Evolutionary conservation across 2,888 invertebrate species (phyloP), one percentile per base, ranked within the genome.

Genomic region (Watsonalla binaria): DNA sequence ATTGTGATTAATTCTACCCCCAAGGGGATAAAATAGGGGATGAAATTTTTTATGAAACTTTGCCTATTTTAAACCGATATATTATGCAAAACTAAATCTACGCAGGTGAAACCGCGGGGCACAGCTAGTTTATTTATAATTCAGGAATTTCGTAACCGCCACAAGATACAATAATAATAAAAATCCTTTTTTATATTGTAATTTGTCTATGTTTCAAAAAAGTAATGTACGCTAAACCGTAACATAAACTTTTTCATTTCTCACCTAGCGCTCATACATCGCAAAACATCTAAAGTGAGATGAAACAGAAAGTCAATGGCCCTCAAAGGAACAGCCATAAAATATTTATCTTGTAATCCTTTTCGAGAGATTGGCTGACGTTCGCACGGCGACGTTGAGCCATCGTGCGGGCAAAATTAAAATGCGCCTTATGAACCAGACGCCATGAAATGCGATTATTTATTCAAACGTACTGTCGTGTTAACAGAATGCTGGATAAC

Each of bases 261-360:
- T 6, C 24, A 33, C 52, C 52, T 50, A 50, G 52, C 46, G 8
- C 13, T 34, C 35, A 2, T 14, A 37, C 48, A 39, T 37, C 8
- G 14, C 37, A 49, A 37, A 48, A 49, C 49, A 14, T 34, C 15
- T 15, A 49, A 35, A 15, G 49, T 49, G 9, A 15, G 49, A 37
- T 37, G 42, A 42, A 42, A 15, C 49, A 39, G 39, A 49, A 49
- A 37, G 14, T 37, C 49, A 39, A 49, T 49, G 49, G 39, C 49
- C 15, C 49, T 53, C 49, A 47, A 47, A 37, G 56, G 45, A 59
- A 56, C 58, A 24, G 52, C 51, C 53, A 68, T 77, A 68, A 76
- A 77, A 72, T 70, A 76, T 77, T 70, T 66, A 77, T 62, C 54
- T 45, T 50, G 57, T 68, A 75, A 75, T 76, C 70, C 73, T 63